Percentiles rank a stretch among this genome's conserved stretches.
Evolutionary conservation across 2,113 vertebrate species (phyloP).

Genomic region (Stercorarius parasiticus): DNA sequence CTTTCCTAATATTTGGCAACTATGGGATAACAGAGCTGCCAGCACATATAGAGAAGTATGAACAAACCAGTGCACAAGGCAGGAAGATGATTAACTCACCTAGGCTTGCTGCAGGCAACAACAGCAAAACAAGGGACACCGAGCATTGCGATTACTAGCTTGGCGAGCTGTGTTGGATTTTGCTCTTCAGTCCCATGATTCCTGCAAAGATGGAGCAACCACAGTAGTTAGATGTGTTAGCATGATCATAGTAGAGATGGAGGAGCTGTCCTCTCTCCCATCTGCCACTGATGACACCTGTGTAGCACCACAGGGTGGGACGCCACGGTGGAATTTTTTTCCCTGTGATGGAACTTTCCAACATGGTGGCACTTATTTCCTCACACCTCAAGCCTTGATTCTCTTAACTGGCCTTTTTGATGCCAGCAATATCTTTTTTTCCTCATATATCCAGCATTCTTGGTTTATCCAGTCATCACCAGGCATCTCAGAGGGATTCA

Average conservation of each 20-base stretch:
- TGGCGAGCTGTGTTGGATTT: neutral
- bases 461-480: neutral
- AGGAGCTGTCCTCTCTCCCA: neutral
- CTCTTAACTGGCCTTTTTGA: neutral
- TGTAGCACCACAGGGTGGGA: neutral
- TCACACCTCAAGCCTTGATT: neutral
- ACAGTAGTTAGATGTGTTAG: neutral
- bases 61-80: neutral
- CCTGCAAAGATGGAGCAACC: neutral
- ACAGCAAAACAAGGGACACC: neutral
- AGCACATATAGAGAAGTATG: neutral
- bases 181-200: neutral
- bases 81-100: neutral
- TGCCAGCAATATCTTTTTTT: neutral
- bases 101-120: neutral
- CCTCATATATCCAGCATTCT: neutral
- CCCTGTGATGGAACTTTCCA: neutral
- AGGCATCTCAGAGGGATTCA: neutral
- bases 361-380: neutral
- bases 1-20: neutral
- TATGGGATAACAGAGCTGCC: neutral
- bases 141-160: neutral
- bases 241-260: neutral
- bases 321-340: neutral
- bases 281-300: accelerated